Evolutionary conservation across 2,797 vertebrate species (phyloP).

Genomic region (Zenarchopterus dispar): DNA sequence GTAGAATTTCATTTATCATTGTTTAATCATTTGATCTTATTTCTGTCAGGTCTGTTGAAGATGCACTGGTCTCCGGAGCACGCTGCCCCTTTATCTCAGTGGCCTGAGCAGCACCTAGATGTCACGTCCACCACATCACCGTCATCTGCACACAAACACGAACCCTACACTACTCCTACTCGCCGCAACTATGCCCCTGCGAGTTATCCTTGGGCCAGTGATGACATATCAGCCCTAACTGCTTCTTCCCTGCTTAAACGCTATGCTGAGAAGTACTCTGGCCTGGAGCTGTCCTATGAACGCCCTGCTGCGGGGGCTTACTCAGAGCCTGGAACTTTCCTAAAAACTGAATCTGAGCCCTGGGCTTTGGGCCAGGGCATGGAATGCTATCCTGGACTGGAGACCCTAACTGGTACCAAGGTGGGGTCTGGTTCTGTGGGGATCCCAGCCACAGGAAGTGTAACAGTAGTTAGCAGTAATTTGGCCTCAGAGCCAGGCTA

Average conservation of each 20-base stretch:
- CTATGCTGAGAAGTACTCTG: constrained; percentile 96
- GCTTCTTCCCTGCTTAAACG: constrained; percentile 95
- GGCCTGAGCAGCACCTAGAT: constrained; percentile 97
- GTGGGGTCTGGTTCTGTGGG: constrained; percentile 76
- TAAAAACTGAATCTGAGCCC: constrained; percentile 89
- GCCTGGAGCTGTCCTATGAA: constrained; percentile 89
- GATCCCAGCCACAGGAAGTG: constrained; percentile 82
- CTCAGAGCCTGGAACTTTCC: constrained; percentile 86
- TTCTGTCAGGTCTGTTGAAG: constrained; percentile 88
- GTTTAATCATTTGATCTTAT: constrained; percentile 13
- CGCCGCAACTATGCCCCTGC: constrained; percentile 85
- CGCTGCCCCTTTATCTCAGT: constrained; percentile 93
- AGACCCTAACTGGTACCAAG: constrained; percentile 82
- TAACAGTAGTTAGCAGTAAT: constrained; percentile 82
- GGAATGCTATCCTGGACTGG: constrained; percentile 85
- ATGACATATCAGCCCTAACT: constrained; percentile 94
- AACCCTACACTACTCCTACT: constrained; percentile 82
- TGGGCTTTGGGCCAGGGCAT: constrained; percentile 87
- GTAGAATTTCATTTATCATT: not conserved
- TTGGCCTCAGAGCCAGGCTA: constrained; percentile 68
- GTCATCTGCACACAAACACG: constrained; percentile 88
- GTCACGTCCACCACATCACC: constrained; percentile 95
- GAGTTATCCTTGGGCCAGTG: constrained; percentile 94
- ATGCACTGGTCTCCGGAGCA: constrained; percentile 99
- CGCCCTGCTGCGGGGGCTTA: constrained; percentile 79